Evolutionary conservation across 2,113 vertebrate species (phyloP).

Genomic region (Forbesichthys agassizii): DNA sequence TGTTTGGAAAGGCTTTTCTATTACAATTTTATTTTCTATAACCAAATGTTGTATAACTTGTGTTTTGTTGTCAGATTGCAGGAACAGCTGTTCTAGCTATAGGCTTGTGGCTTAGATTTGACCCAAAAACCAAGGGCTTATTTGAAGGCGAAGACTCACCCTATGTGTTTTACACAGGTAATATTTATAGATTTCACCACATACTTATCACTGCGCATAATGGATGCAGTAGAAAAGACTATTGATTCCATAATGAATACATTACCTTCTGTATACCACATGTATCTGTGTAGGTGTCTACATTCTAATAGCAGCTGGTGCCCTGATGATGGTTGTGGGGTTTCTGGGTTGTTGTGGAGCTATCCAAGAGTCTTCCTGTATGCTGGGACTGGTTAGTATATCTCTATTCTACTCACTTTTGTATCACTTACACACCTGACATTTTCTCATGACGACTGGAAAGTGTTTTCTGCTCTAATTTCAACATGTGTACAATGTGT

Average conservation of each 20-base stretch:
- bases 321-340: constrained; percentile 96
- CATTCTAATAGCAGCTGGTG: constrained; percentile 91
- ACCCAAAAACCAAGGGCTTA: constrained; percentile 64
- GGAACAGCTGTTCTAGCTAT: constrained; percentile 66
- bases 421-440: too few relatives aligned
- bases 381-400: constrained; percentile 92
- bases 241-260: not conserved
- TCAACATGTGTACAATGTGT: not conserved
- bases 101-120: constrained; percentile 65
- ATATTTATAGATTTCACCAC: not conserved
- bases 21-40: not conserved
- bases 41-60: not conserved
- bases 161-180: constrained; percentile 68
- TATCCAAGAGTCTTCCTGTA: constrained; percentile 92
- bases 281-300: constrained; percentile 82
- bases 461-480: not conserved
- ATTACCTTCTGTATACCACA: not conserved
- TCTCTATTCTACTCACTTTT: not conserved
- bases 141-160: constrained; percentile 62
- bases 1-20: not conserved
- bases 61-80: constrained; percentile 53
- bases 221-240: not conserved
- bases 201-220: not conserved
- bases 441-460: too few relatives aligned
- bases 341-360: constrained; percentile 97